These are phyloP conservation scores for Trichomalopsis sarcophagae DNA, from an alignment of 1,140 invertebrate genomes.

Conservation along the genomic window DNA sequence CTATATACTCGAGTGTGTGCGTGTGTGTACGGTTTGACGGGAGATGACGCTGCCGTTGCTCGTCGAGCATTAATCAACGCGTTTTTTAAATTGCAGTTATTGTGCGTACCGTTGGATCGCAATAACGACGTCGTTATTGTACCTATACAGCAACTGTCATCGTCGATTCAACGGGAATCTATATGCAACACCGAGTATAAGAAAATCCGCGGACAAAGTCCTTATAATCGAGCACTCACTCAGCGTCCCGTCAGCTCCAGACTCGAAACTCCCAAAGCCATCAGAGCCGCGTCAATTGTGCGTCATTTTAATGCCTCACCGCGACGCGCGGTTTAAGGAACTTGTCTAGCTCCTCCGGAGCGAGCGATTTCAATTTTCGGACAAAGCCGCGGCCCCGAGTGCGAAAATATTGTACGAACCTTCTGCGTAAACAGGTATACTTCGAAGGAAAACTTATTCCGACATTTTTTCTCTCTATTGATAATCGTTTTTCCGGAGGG, in stretches of 20 bases:
- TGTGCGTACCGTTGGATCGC: no score
- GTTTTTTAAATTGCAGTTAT: neutral
- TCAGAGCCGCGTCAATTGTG: slow-evolving; percentile 30
- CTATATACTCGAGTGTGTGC: neutral
- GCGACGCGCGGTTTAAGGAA: slow-evolving; percentile 20
- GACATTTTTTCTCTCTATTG: neutral
- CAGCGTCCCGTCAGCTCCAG: slow-evolving; percentile 19
- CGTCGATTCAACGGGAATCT: no score
- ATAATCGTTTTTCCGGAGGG: neutral
- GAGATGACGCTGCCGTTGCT: neutral
- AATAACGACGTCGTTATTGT: no score
- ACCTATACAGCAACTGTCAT: no score
- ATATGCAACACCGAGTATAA: neutral
- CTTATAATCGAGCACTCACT: slow-evolving; percentile 29
- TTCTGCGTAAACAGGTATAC: slow-evolving; percentile 16
- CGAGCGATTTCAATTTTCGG: slow-evolving; percentile 36
- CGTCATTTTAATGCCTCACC: slow-evolving; percentile 37
- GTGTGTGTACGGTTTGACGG: neutral
- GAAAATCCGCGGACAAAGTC: neutral
- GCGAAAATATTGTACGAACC: slow-evolving; percentile 22
- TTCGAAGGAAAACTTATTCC: slow-evolving; percentile 26
- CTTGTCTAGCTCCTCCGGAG: neutral
- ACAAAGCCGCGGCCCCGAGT: neutral
- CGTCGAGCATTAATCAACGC: neutral
- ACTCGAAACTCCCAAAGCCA: neutral